Evolutionary conservation across 2,888 invertebrate genomes (phyloP).

Genomic region (Hirtodrosophila alboralis): DNA sequence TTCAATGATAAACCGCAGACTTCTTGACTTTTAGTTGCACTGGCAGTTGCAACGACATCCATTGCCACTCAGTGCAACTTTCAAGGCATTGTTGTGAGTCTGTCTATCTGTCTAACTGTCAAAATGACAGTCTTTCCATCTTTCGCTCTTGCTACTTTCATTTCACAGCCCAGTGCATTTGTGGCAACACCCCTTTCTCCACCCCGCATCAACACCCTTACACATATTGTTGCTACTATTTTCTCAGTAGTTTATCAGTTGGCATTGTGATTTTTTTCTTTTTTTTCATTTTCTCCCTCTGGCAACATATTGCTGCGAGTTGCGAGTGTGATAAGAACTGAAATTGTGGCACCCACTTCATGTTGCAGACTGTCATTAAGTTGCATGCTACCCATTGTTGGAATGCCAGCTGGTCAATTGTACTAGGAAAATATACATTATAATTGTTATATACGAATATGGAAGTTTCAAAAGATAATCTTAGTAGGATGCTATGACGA

Average conservation of each 20-base stretch:
- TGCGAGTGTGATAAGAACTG: constrained; percentile 47
- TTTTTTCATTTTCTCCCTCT: constrained; percentile 33
- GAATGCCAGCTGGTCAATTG: constrained; percentile 17
- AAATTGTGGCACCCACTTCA: constrained; percentile 37
- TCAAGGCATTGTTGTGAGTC: constrained; percentile 31
- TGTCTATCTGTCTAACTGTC: constrained; percentile 7
- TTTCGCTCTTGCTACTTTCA: constrained; percentile 49
- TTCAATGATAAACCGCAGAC: constrained; percentile 51
- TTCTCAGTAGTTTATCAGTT: constrained; percentile 55
- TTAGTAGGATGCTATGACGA: background rate
- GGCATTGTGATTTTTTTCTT: constrained; percentile 50
- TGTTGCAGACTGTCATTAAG: constrained; percentile 6
- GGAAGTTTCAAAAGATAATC: background rate
- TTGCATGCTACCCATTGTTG: constrained; percentile 21
- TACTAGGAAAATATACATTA: constrained; percentile 15
- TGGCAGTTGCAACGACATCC: constrained; percentile 14
- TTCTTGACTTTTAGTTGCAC: constrained; percentile 40
- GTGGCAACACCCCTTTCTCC: constrained; percentile 8
- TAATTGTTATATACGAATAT: constrained; percentile 4
- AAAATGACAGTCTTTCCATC: constrained; percentile 9
- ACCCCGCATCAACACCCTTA: too few relatives aligned
- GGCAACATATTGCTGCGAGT: constrained; percentile 27
- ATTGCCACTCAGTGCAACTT: too few relatives aligned
- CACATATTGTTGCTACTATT: constrained; percentile 5
- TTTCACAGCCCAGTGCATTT: constrained; percentile 63